Evolutionary conservation across 2,888 invertebrate species (phyloP), one percentile per base, ranked within the genome.

Genomic region (Polymixis lichenea): DNA sequence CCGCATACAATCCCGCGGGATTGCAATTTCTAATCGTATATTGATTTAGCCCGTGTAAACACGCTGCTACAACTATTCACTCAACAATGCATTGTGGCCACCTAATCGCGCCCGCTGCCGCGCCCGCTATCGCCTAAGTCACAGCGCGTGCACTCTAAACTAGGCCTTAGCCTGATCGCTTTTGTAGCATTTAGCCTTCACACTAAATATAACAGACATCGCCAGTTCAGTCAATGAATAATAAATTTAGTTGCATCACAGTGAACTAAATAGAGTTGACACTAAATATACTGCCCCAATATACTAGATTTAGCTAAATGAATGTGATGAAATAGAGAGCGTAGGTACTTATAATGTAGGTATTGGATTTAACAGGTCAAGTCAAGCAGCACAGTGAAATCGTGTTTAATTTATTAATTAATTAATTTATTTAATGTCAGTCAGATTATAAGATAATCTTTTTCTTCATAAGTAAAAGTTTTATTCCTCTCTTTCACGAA

Each of bases 231-330:
- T 60, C 49, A 51, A 53, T 77, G 25, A 60, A 72, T 77, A 79
- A 79, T 78, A 60, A 25, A 77, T 77, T 77, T 43, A 15, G 51
- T 53, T 53, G 46, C n/a, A 32, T 3, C 17, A 25, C 77, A 64
- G n/a, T 32, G 46, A 0, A 19, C 58, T 38, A 17, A 75, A 73
- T 73, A 8, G 46, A 19, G 7, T 68, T 13, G 13, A 17, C 17
- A 5, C 13, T 68, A 49, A 46, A 67, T 46, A 11, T 5, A 17
- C 17, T 46, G 17, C 46, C 19, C 19, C 2, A 15, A 49, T 13
- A 22, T 65, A 13, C n/a, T n/a, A n/a, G 13, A 49, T 65, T 2
- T 46, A 46, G 3, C 1, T 15, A 65, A 7, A 25, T 22, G 13
- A 19, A 65, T 0, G 46, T 25, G 4, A 15, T 0, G 8, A 65